Percentiles rank a stretch among this genome's conserved stretches.
Conservation (phyloP, 2,888 invertebrate species). For the Eristalis pertinax region DNA sequence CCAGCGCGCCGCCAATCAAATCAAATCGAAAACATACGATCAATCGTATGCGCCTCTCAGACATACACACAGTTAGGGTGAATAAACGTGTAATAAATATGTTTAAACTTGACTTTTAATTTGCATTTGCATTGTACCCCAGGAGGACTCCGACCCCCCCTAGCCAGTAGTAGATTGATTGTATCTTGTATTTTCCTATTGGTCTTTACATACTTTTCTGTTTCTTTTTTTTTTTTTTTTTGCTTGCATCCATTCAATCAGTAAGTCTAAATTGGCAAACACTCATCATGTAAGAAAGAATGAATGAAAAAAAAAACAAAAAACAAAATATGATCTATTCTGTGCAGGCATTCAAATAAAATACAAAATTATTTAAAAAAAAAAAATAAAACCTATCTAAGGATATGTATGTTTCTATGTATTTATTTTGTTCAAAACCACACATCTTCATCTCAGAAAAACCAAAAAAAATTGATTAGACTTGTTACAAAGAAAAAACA, state of each 20-base stretch:
- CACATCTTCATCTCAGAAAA: conserved; percentile 54
- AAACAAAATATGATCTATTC: conserved; percentile 37
- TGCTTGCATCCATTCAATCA: neutral
- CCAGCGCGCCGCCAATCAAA: neutral
- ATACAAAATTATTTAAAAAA: conserved; percentile 16
- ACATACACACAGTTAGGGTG: conserved; percentile 57
- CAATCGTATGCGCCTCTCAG: conserved; percentile 38
- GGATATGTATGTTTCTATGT: conserved; percentile 18
- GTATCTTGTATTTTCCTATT: neutral
- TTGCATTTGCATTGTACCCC: conserved; percentile 41
- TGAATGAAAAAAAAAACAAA: conserved; percentile 26
- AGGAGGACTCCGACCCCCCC: no score
- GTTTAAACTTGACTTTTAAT: conserved; percentile 47
- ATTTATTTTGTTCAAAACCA: conserved; percentile 30
- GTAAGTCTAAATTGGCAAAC: conserved; percentile 47
- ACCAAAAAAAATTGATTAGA: neutral
- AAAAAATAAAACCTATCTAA: conserved; percentile 27
- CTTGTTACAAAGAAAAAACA: conserved; percentile 35
- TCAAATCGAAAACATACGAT: neutral
- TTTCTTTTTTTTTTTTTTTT: neutral
- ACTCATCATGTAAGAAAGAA: neutral
- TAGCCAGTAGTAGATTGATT: neutral
- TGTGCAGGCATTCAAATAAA: conserved; percentile 31
- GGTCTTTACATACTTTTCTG: neutral
- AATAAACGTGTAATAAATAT: conserved; percentile 52